phyloP scores from a whole-genome alignment of 2,888 invertebrate species.

The Pammene fasciana region DNA sequence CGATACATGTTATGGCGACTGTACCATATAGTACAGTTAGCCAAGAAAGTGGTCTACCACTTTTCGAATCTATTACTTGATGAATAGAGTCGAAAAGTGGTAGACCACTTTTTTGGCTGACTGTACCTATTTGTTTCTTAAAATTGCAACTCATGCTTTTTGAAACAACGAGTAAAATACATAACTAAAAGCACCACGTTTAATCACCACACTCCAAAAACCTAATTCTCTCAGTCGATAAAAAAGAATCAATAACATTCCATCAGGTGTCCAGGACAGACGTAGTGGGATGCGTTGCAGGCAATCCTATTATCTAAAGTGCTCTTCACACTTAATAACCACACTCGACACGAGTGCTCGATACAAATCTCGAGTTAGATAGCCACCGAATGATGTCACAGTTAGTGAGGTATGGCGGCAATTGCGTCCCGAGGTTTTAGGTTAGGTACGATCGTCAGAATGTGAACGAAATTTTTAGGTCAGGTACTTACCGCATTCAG shows the following conservation, averaged over 20 bases:
- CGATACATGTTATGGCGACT: too few species aligned
- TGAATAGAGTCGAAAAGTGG: too few species aligned
- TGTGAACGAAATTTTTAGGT: background rate
- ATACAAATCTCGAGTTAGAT: conserved; percentile 63
- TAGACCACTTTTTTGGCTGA: too few species aligned
- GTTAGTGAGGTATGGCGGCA: conserved; percentile 57
- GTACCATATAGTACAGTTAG: too few species aligned
- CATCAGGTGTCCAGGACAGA: conserved; percentile 54
- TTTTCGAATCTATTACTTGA: too few species aligned
- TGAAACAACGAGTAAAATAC: background rate
- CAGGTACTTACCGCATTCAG: background rate
- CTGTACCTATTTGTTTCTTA: background rate
- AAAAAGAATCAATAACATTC: conserved; percentile 51
- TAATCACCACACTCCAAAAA: conserved; percentile 10
- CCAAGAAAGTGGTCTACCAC: too few species aligned
- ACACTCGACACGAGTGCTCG: conserved; percentile 65
- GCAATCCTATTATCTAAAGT: conserved; percentile 80
- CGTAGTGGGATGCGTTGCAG: conserved; percentile 57
- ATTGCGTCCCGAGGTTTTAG: too few species aligned
- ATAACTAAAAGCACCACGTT: background rate
- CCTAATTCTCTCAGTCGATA: conserved; percentile 33
- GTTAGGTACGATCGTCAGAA: too few species aligned
- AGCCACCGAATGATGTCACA: conserved; percentile 66
- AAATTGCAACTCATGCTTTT: background rate
- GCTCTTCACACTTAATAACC: conserved; percentile 77